Base-by-base conservation (phyloP, 2,113 vertebrate species). In the Megaptera novaeangliae region DNA sequence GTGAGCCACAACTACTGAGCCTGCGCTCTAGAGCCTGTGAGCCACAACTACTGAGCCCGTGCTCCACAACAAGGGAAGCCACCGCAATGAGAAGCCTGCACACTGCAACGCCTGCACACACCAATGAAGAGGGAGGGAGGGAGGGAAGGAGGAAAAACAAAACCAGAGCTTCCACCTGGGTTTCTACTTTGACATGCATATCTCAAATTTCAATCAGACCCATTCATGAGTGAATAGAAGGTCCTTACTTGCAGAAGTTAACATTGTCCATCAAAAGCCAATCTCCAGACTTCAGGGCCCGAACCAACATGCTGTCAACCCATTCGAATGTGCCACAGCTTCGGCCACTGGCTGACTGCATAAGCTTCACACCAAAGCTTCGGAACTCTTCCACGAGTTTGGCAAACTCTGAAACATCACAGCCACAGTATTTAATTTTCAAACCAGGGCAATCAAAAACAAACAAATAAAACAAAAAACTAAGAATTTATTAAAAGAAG, bases 181-280 rank as follows among this genome's bases (percentile, higher is more conserved):
- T 89, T 83, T 94, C 88, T 86, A 90, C 66, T 83, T 66, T 90
- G 68, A 64, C 11, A 94, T 44, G 20, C 44, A 88, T 21, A 87
- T 61, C 23, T 10, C 69, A 97, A 85, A 68, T 77, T 90, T 92
- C 55, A 94, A 55, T 27, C 8, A 78, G 25, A n/a, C 8, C 39
- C 59, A 55, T 12, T 90, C 17, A 7, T 21, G 44, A 92, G 12
- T 39, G 10, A 41, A 39, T 9, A 17, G n/a, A 68, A 83, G 72
- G 78, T 75, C 64, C 98, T 98, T 98, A 99, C 99, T 99, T 99
- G 99, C 99, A 99, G 98, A 99, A 99, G 98, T 99, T 99, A 94
- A 99, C 99, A 0, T 99, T 99, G 98, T 99, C 99, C 99, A 99
- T 99, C 68, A 99, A 98, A 86, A 99, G 99, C 99, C 99, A 99